Conservation (phyloP, 1,140 invertebrate species). For the Trachymyrmex cornetzi region DNA sequence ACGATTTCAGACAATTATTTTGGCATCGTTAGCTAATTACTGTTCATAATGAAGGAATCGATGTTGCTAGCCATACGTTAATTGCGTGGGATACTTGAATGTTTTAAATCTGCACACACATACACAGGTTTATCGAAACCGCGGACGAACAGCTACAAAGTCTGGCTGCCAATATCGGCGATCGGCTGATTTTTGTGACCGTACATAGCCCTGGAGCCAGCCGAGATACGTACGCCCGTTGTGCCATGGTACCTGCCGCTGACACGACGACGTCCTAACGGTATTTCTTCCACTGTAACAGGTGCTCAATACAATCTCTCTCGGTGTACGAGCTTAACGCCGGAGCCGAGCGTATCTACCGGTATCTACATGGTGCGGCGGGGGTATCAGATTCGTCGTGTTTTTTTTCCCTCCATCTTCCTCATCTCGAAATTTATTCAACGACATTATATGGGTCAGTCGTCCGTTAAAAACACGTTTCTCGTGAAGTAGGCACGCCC, state of each 20-base stretch:
- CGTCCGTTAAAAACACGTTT: constrained; percentile 78
- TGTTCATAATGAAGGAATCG: not conserved
- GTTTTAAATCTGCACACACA: not conserved
- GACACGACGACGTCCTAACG: constrained; percentile 82
- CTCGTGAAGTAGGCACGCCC: constrained; percentile 49
- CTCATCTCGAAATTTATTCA: constrained; percentile 72
- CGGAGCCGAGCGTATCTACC: constrained; percentile 1
- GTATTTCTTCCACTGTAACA: constrained; percentile 82
- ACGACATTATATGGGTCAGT: constrained; percentile 75
- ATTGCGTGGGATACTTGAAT: not conserved
- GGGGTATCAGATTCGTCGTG: constrained; percentile 9
- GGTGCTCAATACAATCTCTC: constrained; percentile 81
- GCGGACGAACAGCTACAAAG: not conserved
- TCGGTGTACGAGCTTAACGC: constrained; percentile 70
- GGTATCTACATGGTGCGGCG: not conserved
- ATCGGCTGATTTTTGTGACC: constrained; percentile 44
- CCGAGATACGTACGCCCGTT: constrained; percentile 65
- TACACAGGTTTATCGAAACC: too few relatives aligned
- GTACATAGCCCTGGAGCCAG: constrained; percentile 62
- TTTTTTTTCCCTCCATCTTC: constrained; percentile 1
- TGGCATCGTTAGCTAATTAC: not conserved
- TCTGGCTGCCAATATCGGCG: constrained; percentile 10
- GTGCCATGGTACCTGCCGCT: constrained; percentile 80
- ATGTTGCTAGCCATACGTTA: not conserved
- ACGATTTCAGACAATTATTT: not conserved